Evolutionary conservation across 2,797 vertebrate species (phyloP), one percentile per base, ranked within the genome.

Genomic region (Phrynocephalus guinanensis): DNA sequence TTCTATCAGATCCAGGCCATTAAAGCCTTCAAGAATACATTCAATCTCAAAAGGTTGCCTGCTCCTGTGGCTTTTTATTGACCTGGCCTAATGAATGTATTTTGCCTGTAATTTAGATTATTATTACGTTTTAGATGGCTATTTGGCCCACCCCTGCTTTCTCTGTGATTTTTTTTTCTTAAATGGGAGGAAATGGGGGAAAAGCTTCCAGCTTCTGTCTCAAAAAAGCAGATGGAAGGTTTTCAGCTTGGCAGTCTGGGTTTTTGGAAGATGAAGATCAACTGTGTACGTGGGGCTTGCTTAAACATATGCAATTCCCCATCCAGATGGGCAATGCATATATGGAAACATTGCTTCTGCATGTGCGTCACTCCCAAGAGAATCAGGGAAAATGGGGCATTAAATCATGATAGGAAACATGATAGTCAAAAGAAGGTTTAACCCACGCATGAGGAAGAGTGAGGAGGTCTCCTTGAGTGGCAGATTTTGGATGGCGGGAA

Each of bases 321-420:
- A 86, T 33, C 66, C 76, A 80, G 68, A 8, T 86, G 30, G 26
- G 30, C 38, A 30, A 13, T 44, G 15, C 24, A 86, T 10, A 28
- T 48, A 44, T 44, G 50, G 26, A 80, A 44, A 18, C 24, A 44
- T 30, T 30, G 22, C 68, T 86, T 86, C 22, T 60, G 67, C 52
- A 60, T n/a, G 13, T 60, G 30, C 30, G 3, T 15, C 28, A 22
- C 50, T 15, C 67, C 28, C 20, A 44, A 15, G 24, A 48, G 38
- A 20, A 76, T 5, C 56, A 33, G 67, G n/a, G 68, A 24, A 86
- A 86, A 28, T 44, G 68, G 5, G 18, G 6, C 26, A 71, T 79
- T 85, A 86, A 79, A 71, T 70, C 48, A 52, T 52, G 52, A 22
- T 83, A 10, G 26, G 20, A 86, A 56, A 72, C 13, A 86, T 26